Base-by-base conservation (phyloP, 2,113 vertebrate species). In the Ceratotherium simum region DNA sequence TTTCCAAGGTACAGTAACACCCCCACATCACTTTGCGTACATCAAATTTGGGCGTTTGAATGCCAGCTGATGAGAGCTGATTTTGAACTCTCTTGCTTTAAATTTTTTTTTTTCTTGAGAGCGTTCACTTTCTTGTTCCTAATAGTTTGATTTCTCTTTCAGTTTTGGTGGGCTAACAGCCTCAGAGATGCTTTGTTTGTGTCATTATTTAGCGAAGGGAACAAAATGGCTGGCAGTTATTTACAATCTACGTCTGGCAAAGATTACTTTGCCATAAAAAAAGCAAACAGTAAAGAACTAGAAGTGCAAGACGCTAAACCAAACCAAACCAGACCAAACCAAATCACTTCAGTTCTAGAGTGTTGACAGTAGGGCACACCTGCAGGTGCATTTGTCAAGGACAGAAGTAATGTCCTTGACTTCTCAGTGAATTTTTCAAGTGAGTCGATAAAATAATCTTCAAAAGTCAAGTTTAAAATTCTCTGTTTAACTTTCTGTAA, bases 1-100 rank as follows among this genome's bases (percentile, higher is more conserved):
- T 72, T 62, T 78, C 42, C 13, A 3, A 33, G 6, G 0, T 2
- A 12, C 36, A 12, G 27, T 4, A 18, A 21, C 21, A 3, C 42
- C 46, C 33, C 2, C 64, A 5, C 23, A 0, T 14, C 48, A 31
- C n/a, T 20, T 27, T 27, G 70, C 70, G 11, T 18, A 1, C 79
- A 1, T 39, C 60, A 67, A 16, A 9, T 10, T 8, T 51, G 73
- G 64, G 20, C 20, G 92, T 58, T 73, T 21, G 72, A 64, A 72
- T 65, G 56, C 31, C 18, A 3, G 42, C 31, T 58, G 80, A 56
- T 31, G 42, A 85, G 29, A 7, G 80, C 62, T 90, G 72, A 56
- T 85, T 86, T 42, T 60, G 25, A 89, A 60, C 58, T 39, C 20
- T 33, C 46, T 23, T 25, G n/a, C 72, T 85, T n/a, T 33, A n/a